These are phyloP conservation scores for Pseudopipra pipra DNA, from an alignment of 2,113 vertebrate genomes.

Conservation along the genomic window DNA sequence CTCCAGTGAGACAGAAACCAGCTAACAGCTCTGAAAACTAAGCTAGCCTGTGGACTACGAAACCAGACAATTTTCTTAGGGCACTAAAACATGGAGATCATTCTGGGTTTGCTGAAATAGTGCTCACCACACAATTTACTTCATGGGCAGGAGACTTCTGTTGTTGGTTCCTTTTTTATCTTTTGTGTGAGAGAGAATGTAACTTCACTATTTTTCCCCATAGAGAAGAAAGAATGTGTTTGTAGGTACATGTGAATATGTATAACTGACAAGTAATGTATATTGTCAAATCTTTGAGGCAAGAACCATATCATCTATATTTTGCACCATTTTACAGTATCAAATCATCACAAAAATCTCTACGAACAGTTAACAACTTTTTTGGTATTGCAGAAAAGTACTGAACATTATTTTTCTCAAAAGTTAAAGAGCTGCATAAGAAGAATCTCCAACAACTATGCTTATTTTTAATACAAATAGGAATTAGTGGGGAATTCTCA, in stretches of 20 bases:
- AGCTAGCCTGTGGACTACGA: not conserved
- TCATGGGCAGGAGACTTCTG: not conserved
- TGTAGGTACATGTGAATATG: not conserved
- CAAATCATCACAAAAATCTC: not conserved
- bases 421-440: not conserved
- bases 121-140: not conserved
- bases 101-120: not conserved
- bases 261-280: not conserved
- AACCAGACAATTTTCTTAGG: not conserved
- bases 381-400: not conserved
- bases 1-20: not conserved
- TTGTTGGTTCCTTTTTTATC: not conserved
- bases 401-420: not conserved
- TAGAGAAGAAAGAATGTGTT: not conserved
- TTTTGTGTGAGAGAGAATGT: not conserved
- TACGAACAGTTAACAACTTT: not conserved
- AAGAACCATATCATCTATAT: not conserved
- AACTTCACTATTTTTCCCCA: not conserved
- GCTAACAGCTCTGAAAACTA: not conserved
- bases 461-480: not conserved
- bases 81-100: not conserved
- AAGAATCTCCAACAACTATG: not conserved
- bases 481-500: not conserved
- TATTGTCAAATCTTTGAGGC: not conserved
- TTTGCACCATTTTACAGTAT: not conserved